A percentile compares a stretch with the other conserved stretches of the same genome.
phyloP scores from a whole-genome alignment of 2,888 invertebrate genomes.

The Pseudolycoriella hygida region DNA sequence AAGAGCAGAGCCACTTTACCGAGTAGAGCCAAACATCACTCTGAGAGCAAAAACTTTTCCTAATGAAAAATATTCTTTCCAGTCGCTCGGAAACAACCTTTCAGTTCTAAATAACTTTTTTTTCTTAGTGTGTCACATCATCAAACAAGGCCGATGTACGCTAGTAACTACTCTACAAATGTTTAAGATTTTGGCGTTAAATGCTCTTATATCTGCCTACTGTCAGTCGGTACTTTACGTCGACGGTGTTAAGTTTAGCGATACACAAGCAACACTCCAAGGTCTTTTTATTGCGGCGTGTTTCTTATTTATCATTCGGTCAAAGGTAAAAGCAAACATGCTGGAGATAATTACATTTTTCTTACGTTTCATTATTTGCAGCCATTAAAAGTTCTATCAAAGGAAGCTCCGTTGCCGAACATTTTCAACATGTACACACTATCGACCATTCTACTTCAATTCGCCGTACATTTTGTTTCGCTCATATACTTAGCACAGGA shows the following conservation, averaged over 20 bases:
- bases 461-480: slow-evolving; percentile 83
- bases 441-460: slow-evolving; percentile 85
- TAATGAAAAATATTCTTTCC: background rate
- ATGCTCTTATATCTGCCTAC: slow-evolving; percentile 94
- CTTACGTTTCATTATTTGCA: slow-evolving; percentile 3
- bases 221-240: slow-evolving; percentile 96
- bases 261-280: slow-evolving; percentile 94
- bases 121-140: slow-evolving; percentile 87
- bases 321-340: slow-evolving; percentile 56
- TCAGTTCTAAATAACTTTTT: slow-evolving; percentile 10
- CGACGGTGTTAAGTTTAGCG: slow-evolving; percentile 95
- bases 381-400: slow-evolving; percentile 85
- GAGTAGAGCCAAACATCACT: too few species aligned
- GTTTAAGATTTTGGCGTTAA: slow-evolving; percentile 98
- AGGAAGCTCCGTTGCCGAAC: slow-evolving; percentile 88
- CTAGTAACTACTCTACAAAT: slow-evolving; percentile 98
- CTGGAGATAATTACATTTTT: slow-evolving; percentile 7
- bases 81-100: background rate
- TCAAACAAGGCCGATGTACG: slow-evolving; percentile 98
- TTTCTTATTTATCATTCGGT: slow-evolving; percentile 94
- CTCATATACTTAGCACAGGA: slow-evolving; percentile 77
- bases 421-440: slow-evolving; percentile 98
- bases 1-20: too few species aligned
- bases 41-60: too few species aligned
- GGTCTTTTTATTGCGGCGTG: slow-evolving; percentile 90